Percentiles rank a stretch among this genome's conserved stretches.
Evolutionary conservation across 2,888 invertebrate species (phyloP).

Genomic region (Drosophila picticornis): DNA sequence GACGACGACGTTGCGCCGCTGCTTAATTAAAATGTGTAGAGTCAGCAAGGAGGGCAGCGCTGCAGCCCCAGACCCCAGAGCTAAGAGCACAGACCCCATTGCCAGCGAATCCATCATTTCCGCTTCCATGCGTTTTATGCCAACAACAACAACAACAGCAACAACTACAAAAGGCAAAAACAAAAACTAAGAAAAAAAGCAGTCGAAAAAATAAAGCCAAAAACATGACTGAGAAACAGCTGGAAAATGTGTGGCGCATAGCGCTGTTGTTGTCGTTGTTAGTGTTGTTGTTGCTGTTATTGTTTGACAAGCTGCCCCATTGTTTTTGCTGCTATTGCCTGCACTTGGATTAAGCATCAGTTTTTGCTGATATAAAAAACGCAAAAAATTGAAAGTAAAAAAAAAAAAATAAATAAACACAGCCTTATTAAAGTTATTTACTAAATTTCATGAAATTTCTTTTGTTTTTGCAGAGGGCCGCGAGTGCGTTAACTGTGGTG

Average conservation of each 20-base stretch:
- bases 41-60: constrained; percentile 53
- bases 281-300: constrained; percentile 24
- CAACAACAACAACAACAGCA: constrained; percentile 25
- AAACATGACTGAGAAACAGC: constrained; percentile 68
- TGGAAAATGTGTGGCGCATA: constrained; percentile 66
- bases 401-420: neutral
- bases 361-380: neutral
- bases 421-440: constrained; percentile 1
- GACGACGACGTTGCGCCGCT: constrained; percentile 45
- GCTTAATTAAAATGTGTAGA: constrained; percentile 81
- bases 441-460: neutral
- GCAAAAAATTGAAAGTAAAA: neutral
- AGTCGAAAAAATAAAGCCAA: constrained; percentile 19
- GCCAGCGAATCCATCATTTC: constrained; percentile 85
- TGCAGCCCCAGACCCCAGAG: constrained; percentile 34
- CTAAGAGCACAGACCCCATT: constrained; percentile 38
- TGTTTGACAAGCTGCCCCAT: constrained; percentile 54
- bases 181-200: constrained; percentile 13
- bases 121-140: constrained; percentile 84
- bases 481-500: constrained; percentile 99
- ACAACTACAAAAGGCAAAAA: constrained; percentile 26
- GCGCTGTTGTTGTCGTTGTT: constrained; percentile 34
- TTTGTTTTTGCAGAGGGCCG: constrained; percentile 92
- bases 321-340: constrained; percentile 40
- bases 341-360: constrained; percentile 40